These are phyloP conservation scores for Strongylocentrotus purpuratus DNA, from an alignment of 35 echinoderm and acorn worm species.

Conservation along the genomic window DNA sequence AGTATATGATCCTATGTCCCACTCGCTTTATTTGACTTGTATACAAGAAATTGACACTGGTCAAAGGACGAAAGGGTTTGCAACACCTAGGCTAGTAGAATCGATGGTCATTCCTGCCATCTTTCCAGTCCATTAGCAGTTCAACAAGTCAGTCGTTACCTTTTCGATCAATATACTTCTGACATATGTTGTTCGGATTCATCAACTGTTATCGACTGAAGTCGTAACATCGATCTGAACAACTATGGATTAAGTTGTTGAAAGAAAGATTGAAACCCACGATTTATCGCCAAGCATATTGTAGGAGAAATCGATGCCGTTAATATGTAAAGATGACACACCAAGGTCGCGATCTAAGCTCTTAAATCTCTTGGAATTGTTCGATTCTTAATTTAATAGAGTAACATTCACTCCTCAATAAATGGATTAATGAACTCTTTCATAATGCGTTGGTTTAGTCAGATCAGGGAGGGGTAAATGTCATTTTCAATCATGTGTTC, in stretches of 20 bases:
- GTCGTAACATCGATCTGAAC: constrained; percentile 9
- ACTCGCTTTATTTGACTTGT: background rate
- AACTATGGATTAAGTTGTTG: background rate
- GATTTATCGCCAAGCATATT: background rate
- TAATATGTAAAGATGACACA: background rate
- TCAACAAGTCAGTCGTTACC: background rate
- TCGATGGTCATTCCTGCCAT: background rate
- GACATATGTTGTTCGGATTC: background rate
- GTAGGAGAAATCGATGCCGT: background rate
- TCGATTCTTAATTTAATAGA: background rate
- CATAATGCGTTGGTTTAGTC: background rate
- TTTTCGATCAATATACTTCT: background rate
- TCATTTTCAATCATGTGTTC: background rate
- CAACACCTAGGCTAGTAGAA: background rate
- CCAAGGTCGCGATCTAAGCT: background rate
- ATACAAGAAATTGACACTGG: background rate
- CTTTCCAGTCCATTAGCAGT: background rate
- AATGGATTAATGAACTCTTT: background rate
- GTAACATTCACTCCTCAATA: background rate
- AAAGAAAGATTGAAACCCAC: background rate
- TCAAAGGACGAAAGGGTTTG: background rate
- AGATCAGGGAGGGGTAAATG: background rate
- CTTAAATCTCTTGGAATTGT: background rate
- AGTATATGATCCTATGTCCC: background rate
- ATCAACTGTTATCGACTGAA: background rate